Evolutionary conservation across 1,140 invertebrate genomes (phyloP).

Genomic region (Drosophila rhopaloa): DNA sequence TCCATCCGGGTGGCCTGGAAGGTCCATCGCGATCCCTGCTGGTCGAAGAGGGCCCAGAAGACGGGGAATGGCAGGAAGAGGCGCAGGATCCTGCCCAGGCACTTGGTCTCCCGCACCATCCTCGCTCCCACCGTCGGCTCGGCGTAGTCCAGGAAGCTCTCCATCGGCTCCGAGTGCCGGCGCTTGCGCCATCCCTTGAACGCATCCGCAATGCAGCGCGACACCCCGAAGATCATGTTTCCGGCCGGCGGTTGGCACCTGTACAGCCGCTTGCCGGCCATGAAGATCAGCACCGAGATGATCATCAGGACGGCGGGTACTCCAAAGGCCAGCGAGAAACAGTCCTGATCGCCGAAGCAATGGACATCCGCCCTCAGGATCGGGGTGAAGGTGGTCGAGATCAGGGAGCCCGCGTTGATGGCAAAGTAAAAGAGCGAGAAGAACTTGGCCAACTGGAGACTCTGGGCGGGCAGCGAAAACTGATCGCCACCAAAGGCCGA

Average conservation of each 20-base stretch:
- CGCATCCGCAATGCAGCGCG: conserved; percentile 89
- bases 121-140: conserved; percentile 88
- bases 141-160: conserved; percentile 94
- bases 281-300: conserved; percentile 93
- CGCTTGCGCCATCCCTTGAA: conserved; percentile 85
- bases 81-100: conserved; percentile 88
- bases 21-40: conserved; percentile 97
- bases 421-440: conserved; percentile 98
- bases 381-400: conserved; percentile 96
- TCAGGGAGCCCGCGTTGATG: conserved; percentile 95
- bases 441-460: conserved; percentile 91
- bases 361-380: conserved; percentile 92
- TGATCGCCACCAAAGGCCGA: conserved; percentile 99
- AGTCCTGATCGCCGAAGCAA: conserved; percentile 92
- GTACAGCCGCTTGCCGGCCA: conserved; percentile 91
- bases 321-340: conserved; percentile 96
- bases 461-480: conserved; percentile 90
- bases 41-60: conserved; percentile 94
- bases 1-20: conserved; percentile 96
- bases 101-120: conserved; percentile 89
- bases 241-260: conserved; percentile 91
- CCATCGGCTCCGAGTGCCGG: conserved; percentile 84
- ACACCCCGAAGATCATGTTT: conserved; percentile 92
- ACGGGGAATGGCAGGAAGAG: conserved; percentile 92
- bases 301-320: conserved; percentile 95